phyloP scores from a whole-genome alignment of 1,140 invertebrate genomes.

The Sitobion miscanthi region DNA sequence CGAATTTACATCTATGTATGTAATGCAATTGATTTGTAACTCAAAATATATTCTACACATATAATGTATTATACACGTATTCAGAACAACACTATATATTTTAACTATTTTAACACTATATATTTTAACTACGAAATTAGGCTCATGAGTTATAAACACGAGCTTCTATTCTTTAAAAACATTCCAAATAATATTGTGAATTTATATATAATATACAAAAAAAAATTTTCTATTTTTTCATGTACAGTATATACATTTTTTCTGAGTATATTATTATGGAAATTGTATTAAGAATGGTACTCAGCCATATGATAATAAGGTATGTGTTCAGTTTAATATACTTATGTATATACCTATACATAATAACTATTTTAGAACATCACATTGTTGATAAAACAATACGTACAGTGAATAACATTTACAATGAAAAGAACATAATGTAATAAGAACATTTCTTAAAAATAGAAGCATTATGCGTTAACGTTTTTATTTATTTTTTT shows the following conservation, averaged over 20 bases:
- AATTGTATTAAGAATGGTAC: background rate
- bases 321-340: background rate
- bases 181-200: background rate
- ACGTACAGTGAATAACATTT: background rate
- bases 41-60: background rate
- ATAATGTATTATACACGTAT: background rate
- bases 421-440: background rate
- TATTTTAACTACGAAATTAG: background rate
- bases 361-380: background rate
- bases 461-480: background rate
- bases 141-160: background rate
- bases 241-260: background rate
- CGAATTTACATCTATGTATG: background rate
- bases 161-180: background rate
- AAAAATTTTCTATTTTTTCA: background rate
- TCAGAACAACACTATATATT: background rate
- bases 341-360: background rate
- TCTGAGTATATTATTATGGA: background rate
- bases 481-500: background rate
- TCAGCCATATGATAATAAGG: background rate
- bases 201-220: background rate
- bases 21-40: background rate
- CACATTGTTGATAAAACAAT: background rate
- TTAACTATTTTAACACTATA: background rate
- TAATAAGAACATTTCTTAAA: background rate